Base-by-base conservation (phyloP, 2,797 vertebrate species). In the Labeo calbasu region DNA sequence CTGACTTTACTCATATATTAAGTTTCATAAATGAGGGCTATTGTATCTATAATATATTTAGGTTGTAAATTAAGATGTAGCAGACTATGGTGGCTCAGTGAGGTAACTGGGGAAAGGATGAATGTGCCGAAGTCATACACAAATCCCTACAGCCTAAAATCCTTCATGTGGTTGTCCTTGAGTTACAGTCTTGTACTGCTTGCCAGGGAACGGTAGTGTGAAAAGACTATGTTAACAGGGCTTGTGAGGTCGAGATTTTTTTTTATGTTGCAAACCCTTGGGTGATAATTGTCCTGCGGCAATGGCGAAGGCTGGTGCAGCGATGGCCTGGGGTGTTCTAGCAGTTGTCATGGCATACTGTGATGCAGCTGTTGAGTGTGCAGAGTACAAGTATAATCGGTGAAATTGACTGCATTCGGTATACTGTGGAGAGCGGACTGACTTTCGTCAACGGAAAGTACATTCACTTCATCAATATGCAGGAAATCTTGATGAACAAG, bases 171-270 rank as follows among this genome's bases (percentile, higher is more conserved):
- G 13, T 23, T 40, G 13, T 57, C n/a, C 65, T 69, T 55, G 21
- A 55, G 43, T 19, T 43, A 55, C 77, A 79, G 8, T 23, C 32
- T 17, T 21, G 15, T 21, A 65, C 40, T 28, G 3, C 40, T 71
- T 57, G 53, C 79, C 36, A 19, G 10, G 32, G 4, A 71, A 46
- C 1, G 13, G 15, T n/a, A 21, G n/a, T 59, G n/a, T 69, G 65
- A 57, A 71, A 79, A 71, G 17, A 71, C 36, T 57, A 51, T 15
- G 66, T 70, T 57, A 57, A 46, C 53, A 69, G 15, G n/a, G 10
- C 23, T 71, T 71, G 23, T 3, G 7, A 61, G 68, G 40, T 59
- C 5, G 0, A 51, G 48, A 3, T 53, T 1, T 72, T 11, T 17
- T 43, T 63, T 43, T 53, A 25, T 19, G 25, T 19, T 79, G 46